phyloP scores from a whole-genome alignment of 2,797 vertebrate genomes.

The Acanthurus leucopareius region DNA sequence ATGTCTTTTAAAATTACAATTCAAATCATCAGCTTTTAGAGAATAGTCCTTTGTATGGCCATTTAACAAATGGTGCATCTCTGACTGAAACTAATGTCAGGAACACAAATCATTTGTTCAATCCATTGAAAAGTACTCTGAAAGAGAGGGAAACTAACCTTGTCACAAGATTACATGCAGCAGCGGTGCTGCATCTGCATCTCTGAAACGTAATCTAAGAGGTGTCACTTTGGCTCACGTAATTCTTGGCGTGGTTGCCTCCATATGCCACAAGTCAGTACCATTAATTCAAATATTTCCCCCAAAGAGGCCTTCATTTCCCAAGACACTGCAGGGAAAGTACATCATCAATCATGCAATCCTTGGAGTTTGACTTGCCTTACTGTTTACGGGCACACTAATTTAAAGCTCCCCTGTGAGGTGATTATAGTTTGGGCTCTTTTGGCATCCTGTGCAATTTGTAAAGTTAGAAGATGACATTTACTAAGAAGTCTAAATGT shows the following conservation, averaged over 20 bases:
- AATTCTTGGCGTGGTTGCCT: conserved; percentile 35
- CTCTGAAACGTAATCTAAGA: conserved; percentile 30
- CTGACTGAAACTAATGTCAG: conserved; percentile 1
- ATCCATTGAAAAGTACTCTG: conserved; percentile 17
- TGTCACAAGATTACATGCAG: conserved; percentile 18
- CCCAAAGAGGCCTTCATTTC: conserved; percentile 57
- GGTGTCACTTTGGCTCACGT: conserved; percentile 25
- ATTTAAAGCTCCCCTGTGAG: conserved; percentile 56
- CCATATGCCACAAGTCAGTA: conserved; percentile 21
- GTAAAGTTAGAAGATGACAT: conserved; percentile 42
- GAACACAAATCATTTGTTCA: not conserved
- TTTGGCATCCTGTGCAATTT: conserved; percentile 47
- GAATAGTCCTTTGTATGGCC: not conserved
- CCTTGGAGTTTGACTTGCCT: conserved; percentile 34
- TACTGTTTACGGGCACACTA: conserved; percentile 44
- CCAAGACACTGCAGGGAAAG: conserved; percentile 40
- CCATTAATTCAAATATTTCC: conserved; percentile 57
- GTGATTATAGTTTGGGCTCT: conserved; percentile 50
- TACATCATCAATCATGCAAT: conserved; percentile 66
- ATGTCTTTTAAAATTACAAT: too few species aligned
- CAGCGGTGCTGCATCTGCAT: conserved; percentile 16
- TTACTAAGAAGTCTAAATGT: conserved; percentile 53
- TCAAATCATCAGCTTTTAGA: too few species aligned
- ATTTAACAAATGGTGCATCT: not conserved
- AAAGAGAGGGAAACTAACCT: conserved; percentile 32